Percentiles rank a stretch among this genome's conserved stretches.
These are phyloP conservation scores for Vicugna pacos DNA, from an alignment of 2,113 vertebrate species.

Conservation along the genomic window DNA sequence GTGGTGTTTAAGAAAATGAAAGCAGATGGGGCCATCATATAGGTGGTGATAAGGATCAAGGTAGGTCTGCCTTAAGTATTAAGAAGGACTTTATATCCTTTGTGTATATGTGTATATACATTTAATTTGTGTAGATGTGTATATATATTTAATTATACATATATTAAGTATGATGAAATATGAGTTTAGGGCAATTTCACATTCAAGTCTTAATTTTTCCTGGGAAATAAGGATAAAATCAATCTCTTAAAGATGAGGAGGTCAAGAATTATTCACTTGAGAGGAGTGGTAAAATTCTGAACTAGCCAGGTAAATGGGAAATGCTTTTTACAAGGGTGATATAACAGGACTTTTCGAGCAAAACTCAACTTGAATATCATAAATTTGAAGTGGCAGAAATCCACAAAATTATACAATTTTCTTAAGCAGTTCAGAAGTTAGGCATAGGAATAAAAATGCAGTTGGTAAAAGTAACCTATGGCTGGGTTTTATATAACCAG, in stretches of 20 bases:
- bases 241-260: not conserved
- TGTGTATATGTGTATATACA: too few relatives aligned
- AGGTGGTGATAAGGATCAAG: not conserved
- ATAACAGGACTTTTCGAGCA: not conserved
- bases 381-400: not conserved
- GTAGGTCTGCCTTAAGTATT: not conserved
- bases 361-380: not conserved
- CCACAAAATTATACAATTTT: not conserved
- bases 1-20: not conserved
- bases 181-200: not conserved
- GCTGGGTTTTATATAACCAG: not conserved
- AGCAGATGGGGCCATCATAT: accelerated
- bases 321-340: not conserved
- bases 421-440: not conserved
- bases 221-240: not conserved
- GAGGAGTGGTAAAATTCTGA: not conserved
- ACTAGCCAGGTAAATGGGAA: not conserved
- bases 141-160: too few relatives aligned
- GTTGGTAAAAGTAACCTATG: not conserved
- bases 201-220: not conserved
- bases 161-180: not conserved
- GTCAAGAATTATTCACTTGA: not conserved
- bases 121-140: too few relatives aligned
- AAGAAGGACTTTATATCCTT: not conserved
- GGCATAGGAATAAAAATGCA: not conserved